Base-by-base conservation (phyloP, 2,888 invertebrate species). In the Hecatera dysodea region DNA sequence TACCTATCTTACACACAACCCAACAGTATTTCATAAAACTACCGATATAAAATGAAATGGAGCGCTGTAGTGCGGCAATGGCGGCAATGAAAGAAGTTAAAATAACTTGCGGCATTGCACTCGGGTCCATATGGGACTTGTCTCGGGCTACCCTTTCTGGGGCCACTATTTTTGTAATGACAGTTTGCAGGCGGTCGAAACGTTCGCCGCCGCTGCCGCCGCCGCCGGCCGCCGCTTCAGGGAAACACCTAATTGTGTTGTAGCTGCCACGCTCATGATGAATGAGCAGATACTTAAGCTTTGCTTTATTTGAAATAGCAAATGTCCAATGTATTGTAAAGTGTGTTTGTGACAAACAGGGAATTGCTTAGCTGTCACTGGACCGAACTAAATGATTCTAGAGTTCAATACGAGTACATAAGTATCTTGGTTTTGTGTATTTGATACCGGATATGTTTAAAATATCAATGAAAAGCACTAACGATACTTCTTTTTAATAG, bases 91-190 rank as follows among this genome's bases (percentile, higher is more conserved):
- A 91, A 90, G 90, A 91, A 92, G 90, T 92, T 89, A 93, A 93
- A 93, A 93, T 92, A 91, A 90, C 89, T 85, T 81, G 69, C 77
- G 73, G 83, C 81, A 80, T 77, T 82, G 82, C 85, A 88, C 84
- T 85, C 87, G 85, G 84, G 90, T 91, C 95, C 95, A 95, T 94
- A 95, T 95, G 95, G 92, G 89, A 89, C 90, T 75, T 91, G 93
- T 95, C 95, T 90, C 89, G 84, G 90, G 88, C 93, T 94, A 95
- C 95, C 95, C 95, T 95, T 95, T 95, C 94, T 92, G 93, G 89
- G 91, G 89, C 93, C 94, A 94, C 94, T 95, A 95, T 95, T 95
- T 95, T 93, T 91, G 93, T 95, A 95, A 92, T 95, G 95, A 95
- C 95, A 94, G 93, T 93, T 90, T 83, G 93, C 95, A 95, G 94